Base-by-base conservation (phyloP, 2,113 vertebrate species). In the Apus apus region DNA sequence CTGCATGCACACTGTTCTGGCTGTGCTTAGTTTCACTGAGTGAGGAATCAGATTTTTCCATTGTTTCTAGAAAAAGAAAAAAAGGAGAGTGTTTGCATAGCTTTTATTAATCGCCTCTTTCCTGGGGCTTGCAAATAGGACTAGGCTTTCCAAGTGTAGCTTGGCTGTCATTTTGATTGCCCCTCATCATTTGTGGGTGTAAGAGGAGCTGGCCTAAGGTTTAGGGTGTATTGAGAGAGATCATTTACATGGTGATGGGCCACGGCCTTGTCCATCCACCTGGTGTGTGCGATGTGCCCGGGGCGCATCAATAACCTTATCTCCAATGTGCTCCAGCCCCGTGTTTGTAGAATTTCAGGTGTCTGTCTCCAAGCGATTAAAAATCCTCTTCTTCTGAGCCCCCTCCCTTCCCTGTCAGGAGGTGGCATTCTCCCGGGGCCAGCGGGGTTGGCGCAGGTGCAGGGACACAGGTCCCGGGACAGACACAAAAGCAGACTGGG, bases 401-500 rank as follows among this genome's bases (percentile, higher is more conserved):
- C 22, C 13, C 17, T 62, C 32, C 46, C 34, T 51, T 62, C 43
- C 32, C 26, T 45, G 20, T 21, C 30, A 27, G 53, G 38, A 13
- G 6, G 34, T 18, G 85, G 27, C 60, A 40, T 34, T 16, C 19
- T 8, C 60, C 61, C 8, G 11, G 8, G 38, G 40, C 20, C 14
- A 11, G 40, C 2, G 15, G 54, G 11, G 54, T 16, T 25, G 26
- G 13, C 5, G 1, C 13, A n/a, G 25, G 26, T 8, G 25, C 45
- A 25, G 1, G 4, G 58, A 17, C 14, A 14, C 8, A 1, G 46
- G 21, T 8, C 4, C 18, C 20, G 45, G 51, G 11, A 2, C 17
- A 2, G 3, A 4, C 48, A 8, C 29, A 26, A 67, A 74, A 11
- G 68, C 57, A 43, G 46, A 6, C 11, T 5, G 11, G 25, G 46